Evolutionary conservation across 1,140 invertebrate species (phyloP).

Genomic region (Wasmannia auropunctata): DNA sequence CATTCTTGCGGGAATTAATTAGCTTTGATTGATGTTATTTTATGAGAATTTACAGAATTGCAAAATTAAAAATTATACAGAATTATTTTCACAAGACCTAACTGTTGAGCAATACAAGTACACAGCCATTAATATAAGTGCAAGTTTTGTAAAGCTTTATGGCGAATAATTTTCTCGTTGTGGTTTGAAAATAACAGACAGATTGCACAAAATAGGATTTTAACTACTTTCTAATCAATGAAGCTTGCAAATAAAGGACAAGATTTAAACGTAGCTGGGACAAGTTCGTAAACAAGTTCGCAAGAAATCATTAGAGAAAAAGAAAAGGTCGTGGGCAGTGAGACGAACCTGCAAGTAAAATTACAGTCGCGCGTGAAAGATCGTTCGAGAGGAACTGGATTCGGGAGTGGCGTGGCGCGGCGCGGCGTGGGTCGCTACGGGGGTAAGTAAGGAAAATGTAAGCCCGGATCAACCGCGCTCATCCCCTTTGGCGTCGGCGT

Average conservation of each 20-base stretch:
- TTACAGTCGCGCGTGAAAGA: conserved; percentile 41
- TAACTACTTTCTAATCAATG: neutral
- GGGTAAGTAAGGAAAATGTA: conserved; percentile 79
- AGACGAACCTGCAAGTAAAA: conserved; percentile 1
- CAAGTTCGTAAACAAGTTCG: neutral
- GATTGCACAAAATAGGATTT: neutral
- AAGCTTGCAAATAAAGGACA: neutral
- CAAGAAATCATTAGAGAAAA: neutral
- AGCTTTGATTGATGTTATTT: neutral
- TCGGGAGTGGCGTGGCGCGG: neutral
- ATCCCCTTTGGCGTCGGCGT: conserved; percentile 79
- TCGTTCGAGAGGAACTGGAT: conserved; percentile 18
- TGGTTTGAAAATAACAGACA: neutral
- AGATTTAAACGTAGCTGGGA: neutral
- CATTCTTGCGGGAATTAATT: neutral
- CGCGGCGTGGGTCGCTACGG: neutral
- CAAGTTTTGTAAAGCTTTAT: neutral
- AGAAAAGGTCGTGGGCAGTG: neutral
- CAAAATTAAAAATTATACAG: neutral
- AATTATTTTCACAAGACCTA: neutral
- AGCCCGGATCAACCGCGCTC: conserved; percentile 78
- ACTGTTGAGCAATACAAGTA: neutral
- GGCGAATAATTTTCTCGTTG: neutral
- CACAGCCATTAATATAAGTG: neutral
- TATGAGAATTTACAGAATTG: neutral